Base-by-base conservation (phyloP, 2,888 invertebrate genomes). In the Drosophila macrothrix region DNA sequence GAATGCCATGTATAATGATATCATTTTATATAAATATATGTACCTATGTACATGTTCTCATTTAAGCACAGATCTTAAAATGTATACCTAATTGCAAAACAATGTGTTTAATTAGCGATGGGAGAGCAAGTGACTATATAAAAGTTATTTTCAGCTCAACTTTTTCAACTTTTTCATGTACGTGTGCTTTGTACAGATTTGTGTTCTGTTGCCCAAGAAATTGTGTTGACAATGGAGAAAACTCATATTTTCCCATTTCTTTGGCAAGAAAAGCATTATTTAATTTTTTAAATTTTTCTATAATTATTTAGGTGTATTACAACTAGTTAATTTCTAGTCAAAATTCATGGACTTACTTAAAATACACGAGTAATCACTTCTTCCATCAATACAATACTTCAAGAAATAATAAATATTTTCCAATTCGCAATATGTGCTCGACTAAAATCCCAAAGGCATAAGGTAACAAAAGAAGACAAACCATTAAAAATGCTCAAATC, bases 1-100 rank as follows among this genome's bases (percentile, higher is more conserved):
- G 52, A 75, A 75, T 67, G 56, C 31, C 52, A 68, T 68, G 61
- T 75, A 75, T 46, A 54, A 60, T 60, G 67, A 43, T 41, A 67
- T 28, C 28, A n/a, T 14, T 39, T 39, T 59, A 29, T 61, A 50
- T 35, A 16, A 64, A 53, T 63, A 59, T 50, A 54, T 69, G 49
- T 72, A 73, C 54, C 43, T 62, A 50, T 63, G 6, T 67, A 28
- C 25, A 55, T 25, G 1, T 33, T 22, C 12, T 22, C 22, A 54
- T 46, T 25, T 54, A 54, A 50, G 58, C 33, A 54, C 50, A 39
- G 12, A 46, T 67, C n/a, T 50, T 39, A 50, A 67, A 62, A 59
- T 79, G 46, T 65, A 60, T 5, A 54, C 55, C 37, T 53, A 33
- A 46, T 66, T 49, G 28, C 28, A 73, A 73, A 55, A 50, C 16